These are phyloP conservation scores for Calephelis virginiensis DNA, from an alignment of 1,140 invertebrate species.

Conservation along the genomic window DNA sequence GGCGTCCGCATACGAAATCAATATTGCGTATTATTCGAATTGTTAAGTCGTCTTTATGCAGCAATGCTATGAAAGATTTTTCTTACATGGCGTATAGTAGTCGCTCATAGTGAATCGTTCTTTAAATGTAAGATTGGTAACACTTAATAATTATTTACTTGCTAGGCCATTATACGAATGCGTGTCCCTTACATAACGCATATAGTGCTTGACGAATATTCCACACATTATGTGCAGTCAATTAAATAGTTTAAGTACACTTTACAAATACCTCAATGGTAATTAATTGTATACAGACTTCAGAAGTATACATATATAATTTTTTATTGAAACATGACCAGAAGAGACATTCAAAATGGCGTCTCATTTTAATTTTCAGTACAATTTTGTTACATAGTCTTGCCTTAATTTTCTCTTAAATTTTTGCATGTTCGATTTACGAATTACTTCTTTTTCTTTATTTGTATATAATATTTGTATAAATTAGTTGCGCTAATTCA, in stretches of 20 bases:
- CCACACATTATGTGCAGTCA: slow-evolving; percentile 44
- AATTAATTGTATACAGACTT: slow-evolving; percentile 8
- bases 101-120: slow-evolving; percentile 79
- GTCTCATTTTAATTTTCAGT: slow-evolving; percentile 16
- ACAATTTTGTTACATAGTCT: slow-evolving; percentile 8
- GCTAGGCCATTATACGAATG: slow-evolving; percentile 64
- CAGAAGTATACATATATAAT: not conserved
- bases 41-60: slow-evolving; percentile 74
- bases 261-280: slow-evolving; percentile 30
- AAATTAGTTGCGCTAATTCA: slow-evolving; percentile 9
- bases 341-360: slow-evolving; percentile 35
- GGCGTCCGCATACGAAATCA: slow-evolving; percentile 72
- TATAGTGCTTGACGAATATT: slow-evolving; percentile 65
- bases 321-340: slow-evolving; percentile 18
- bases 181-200: slow-evolving; percentile 62
- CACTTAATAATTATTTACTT: slow-evolving; percentile 74
- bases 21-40: slow-evolving; percentile 71
- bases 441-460: not conserved
- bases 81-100: slow-evolving; percentile 78
- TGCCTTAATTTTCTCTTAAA: slow-evolving; percentile 4
- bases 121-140: slow-evolving; percentile 79
- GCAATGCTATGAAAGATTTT: slow-evolving; percentile 78
- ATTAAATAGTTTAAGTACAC: slow-evolving; percentile 5
- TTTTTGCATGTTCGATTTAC: slow-evolving; percentile 7
- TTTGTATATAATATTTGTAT: slow-evolving; percentile 14